Conservation (phyloP, 2,113 vertebrate species). For the Gallinago jamesoni region DNA sequence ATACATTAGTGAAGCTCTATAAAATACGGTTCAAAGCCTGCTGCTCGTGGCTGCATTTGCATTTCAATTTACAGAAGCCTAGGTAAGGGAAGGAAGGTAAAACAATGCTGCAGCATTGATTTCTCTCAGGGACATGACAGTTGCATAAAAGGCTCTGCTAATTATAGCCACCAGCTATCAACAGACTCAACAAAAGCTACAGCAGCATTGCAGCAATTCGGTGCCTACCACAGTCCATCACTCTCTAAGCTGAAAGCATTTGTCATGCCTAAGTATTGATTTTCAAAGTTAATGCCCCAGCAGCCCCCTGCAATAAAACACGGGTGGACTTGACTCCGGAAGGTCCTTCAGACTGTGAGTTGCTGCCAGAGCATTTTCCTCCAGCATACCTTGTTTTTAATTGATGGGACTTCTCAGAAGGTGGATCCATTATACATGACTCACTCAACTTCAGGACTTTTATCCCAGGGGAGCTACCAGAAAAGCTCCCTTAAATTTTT, state of each 20-base stretch:
- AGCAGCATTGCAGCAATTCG: neutral
- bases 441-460: neutral
- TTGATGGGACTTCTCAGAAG: neutral
- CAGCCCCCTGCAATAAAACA: neutral
- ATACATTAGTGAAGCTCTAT: neutral
- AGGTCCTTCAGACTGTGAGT: neutral
- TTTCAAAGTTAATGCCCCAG: neutral
- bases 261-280: neutral
- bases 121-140: conserved; percentile 5
- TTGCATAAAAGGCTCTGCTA: conserved; percentile 20
- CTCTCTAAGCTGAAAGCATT: neutral
- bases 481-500: neutral
- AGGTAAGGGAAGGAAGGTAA: neutral
- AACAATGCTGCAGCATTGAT: neutral
- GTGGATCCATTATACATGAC: neutral
- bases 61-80: conserved; percentile 1
- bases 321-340: neutral
- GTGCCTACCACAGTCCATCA: neutral
- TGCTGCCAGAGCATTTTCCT: neutral
- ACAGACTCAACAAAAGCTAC: neutral
- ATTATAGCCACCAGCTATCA: conserved; percentile 18
- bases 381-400: neutral
- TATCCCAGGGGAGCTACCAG: neutral
- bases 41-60: accelerated
- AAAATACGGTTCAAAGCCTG: neutral